Evolutionary conservation across 2,888 invertebrate genomes (phyloP), one percentile per base, ranked within the genome.

Genomic region (Rhaphigaster nebulosa): DNA sequence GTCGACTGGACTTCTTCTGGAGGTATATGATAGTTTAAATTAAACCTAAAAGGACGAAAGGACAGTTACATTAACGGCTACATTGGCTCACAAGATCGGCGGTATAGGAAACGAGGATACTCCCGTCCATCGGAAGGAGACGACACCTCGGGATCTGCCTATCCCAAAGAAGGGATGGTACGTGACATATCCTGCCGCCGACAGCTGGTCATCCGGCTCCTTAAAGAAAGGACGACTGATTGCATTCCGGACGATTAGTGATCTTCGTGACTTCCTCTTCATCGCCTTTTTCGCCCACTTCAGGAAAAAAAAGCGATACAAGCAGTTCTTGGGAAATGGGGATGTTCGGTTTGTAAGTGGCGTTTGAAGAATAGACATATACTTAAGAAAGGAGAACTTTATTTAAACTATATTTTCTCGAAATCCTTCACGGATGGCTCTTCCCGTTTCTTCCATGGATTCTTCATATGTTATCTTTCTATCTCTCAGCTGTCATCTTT

Each of bases 211-310:
- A 80, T 80, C 80, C 41, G 38, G 1, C 80, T 45, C 26, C 80
- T 80, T 23, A 84, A 84, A 84, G 84, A 84, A 84, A 50, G 84
- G 45, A 41, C 45, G 45, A n/a, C 45, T 84, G 84, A 84, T 84
- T 84, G 84, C 84, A 84, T 84, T 84, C 84, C 84, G 4, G n/a
- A 23, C 84, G 84, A 84, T 84, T 84, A 84, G 84, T 50, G 84
- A 45, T 45, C 45, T 41, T n/a, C 84, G 45, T 84, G 84, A 84
- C 84, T 84, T 84, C 84, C 84, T 84, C 45, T n/a, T 45, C 45
- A 45, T 84, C 84, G 84, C 26, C 84, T 84, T 84, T 76, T 84
- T 84, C 84, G 50, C 84, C n/a, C 6, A 12, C 45, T 13, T 13
- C 3, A 3, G 0, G 23, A 26, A 84, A 84, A 84, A 80, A 20